These are phyloP conservation scores for Empis stercorea DNA, from an alignment of 2,888 invertebrate species.

Conservation along the genomic window DNA sequence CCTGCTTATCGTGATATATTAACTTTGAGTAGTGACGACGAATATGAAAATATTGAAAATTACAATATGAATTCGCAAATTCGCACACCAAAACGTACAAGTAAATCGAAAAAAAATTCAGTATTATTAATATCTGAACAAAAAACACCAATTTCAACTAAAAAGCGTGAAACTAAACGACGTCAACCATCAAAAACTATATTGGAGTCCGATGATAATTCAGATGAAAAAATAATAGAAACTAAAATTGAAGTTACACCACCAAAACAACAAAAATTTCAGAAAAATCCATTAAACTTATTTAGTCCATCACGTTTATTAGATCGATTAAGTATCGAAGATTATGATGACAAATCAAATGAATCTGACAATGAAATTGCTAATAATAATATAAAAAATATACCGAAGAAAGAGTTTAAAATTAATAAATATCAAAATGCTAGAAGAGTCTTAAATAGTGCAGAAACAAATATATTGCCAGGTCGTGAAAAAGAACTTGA, in stretches of 20 bases:
- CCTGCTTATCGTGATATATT: constrained; percentile 11
- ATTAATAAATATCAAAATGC: constrained; percentile 33
- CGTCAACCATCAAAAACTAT: no score
- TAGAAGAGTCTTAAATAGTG: constrained; percentile 29
- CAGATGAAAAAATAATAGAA: no score
- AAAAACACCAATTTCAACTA: constrained; percentile 1
- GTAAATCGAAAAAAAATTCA: neutral
- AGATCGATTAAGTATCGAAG: constrained; percentile 29
- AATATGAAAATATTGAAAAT: constrained; percentile 12
- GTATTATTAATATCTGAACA: neutral
- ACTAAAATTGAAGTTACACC: constrained; percentile 21
- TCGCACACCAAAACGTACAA: constrained; percentile 7
- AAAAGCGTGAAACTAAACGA: constrained; percentile 11
- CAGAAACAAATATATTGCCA: constrained; percentile 42
- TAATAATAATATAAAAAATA: constrained; percentile 2
- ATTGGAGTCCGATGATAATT: no score
- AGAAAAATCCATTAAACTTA: constrained; percentile 16
- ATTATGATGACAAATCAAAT: constrained; percentile 2
- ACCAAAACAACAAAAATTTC: constrained; percentile 24
- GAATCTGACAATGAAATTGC: neutral
- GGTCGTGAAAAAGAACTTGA: constrained; percentile 70
- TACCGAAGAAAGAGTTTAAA: neutral
- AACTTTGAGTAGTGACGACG: constrained; percentile 3
- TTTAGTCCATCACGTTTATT: constrained; percentile 30
- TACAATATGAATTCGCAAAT: constrained; percentile 10